A percentile compares a stretch with the other conserved stretches of the same genome.
Conservation (phyloP, 2,888 invertebrate species). For the Oscheius onirici region DNA sequence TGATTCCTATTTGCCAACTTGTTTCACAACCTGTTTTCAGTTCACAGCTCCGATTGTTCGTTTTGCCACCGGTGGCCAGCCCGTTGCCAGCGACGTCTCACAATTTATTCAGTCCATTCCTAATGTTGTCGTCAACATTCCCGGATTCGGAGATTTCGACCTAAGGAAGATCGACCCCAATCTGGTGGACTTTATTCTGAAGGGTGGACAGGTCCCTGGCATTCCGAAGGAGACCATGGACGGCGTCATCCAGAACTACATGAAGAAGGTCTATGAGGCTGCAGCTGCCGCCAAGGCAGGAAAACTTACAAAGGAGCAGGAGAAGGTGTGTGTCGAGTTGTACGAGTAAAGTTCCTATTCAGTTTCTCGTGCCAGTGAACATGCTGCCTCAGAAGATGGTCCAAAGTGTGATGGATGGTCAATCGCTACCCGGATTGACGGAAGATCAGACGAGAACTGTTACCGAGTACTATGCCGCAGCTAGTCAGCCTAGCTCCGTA, state of each 20-base stretch:
- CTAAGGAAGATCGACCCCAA: conserved; percentile 53
- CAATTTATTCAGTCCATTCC: conserved; percentile 63
- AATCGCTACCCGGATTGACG: conserved; percentile 61
- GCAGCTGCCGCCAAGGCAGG: conserved; percentile 52
- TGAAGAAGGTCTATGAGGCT: conserved; percentile 61
- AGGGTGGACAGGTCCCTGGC: conserved; percentile 68
- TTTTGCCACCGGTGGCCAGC: conserved; percentile 62
- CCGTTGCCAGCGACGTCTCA: conserved; percentile 55
- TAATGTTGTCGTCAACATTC: conserved; percentile 66
- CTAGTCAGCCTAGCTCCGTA: neutral
- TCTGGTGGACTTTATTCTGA: conserved; percentile 50
- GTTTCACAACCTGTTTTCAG: conserved; percentile 12
- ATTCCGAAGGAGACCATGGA: conserved; percentile 66
- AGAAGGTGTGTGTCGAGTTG: neutral
- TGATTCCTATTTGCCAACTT: conserved; percentile 8
- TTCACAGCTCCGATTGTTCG: conserved; percentile 65
- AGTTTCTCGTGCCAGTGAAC: conserved; percentile 56
- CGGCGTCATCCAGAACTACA: conserved; percentile 59
- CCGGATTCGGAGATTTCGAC: conserved; percentile 67
- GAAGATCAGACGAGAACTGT: conserved; percentile 56
- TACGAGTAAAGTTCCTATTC: neutral
- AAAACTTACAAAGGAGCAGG: neutral
- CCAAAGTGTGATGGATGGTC: conserved; percentile 50
- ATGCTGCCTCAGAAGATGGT: conserved; percentile 57
- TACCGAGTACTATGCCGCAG: conserved; percentile 58